phyloP scores from a whole-genome alignment of 2,797 vertebrate species.

The Micromesistius poutassou region DNA sequence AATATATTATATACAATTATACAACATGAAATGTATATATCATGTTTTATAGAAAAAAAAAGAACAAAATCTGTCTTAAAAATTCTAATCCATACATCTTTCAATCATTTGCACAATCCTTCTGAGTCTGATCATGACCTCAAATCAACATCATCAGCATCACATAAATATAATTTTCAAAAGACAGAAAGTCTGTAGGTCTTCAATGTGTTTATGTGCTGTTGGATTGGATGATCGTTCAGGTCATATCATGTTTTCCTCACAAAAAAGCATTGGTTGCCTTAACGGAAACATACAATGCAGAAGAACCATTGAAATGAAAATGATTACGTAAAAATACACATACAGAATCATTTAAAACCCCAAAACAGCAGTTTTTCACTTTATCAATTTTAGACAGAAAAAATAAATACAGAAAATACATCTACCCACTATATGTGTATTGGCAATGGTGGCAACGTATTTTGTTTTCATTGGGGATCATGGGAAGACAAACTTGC shows the following conservation, averaged over 20 bases:
- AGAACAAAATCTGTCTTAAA: not conserved
- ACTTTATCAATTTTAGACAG: too few relatives aligned
- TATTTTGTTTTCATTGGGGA: too few relatives aligned
- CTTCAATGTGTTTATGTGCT: not conserved
- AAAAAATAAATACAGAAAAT: not conserved
- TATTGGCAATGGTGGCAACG: not conserved
- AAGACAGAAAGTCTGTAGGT: not conserved
- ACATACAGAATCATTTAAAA: not conserved
- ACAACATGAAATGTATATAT: not conserved
- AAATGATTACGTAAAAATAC: too few relatives aligned
- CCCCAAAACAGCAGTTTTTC: not conserved
- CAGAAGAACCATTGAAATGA: not conserved
- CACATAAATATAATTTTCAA: not conserved
- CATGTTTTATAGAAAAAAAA: not conserved
- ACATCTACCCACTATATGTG: not conserved
- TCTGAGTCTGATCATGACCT: slow-evolving; percentile 1
- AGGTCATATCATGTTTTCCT: not conserved
- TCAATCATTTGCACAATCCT: not conserved
- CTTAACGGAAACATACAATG: not conserved
- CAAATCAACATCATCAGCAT: not conserved
- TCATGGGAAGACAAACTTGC: too few relatives aligned
- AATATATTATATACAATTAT: slow-evolving; percentile 1
- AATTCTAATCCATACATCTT: not conserved
- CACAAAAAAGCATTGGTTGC: not conserved
- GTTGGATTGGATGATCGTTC: not conserved